A percentile compares a stretch with the other conserved stretches of the same genome.
Conservation (phyloP, 2,113 vertebrate genomes). For the Fukomys damarensis region DNA sequence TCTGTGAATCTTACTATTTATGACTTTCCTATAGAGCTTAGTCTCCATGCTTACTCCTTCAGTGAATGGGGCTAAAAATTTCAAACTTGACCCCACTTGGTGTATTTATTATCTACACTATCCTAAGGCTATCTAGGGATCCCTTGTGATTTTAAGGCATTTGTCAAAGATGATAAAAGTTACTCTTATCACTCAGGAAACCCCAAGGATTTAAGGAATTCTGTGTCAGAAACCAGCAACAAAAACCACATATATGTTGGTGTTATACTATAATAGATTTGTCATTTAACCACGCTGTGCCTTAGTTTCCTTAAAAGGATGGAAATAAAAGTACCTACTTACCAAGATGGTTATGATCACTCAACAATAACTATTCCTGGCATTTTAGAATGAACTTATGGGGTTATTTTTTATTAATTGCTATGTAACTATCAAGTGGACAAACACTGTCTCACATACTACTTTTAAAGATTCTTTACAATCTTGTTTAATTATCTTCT, state of each 20-base stretch:
- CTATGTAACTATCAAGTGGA: not conserved
- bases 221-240: not conserved
- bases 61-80: not conserved
- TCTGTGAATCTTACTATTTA: not conserved
- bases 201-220: not conserved
- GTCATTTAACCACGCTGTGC: slow-evolving; percentile 8
- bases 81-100: not conserved
- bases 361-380: not conserved
- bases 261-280: not conserved
- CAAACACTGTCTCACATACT: not conserved
- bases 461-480: not conserved
- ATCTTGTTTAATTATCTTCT: slow-evolving; percentile 28
- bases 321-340: not conserved
- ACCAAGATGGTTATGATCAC: not conserved
- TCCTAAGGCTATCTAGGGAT: not conserved
- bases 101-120: not conserved
- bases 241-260: not conserved
- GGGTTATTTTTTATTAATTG: slow-evolving; percentile 26
- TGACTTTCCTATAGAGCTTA: not conserved
- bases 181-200: not conserved
- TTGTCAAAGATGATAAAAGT: not conserved
- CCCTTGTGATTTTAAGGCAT: not conserved
- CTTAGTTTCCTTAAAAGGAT: slow-evolving; percentile 50
- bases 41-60: not conserved
- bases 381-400: slow-evolving; percentile 32